Evolutionary conservation across 2,113 vertebrate genomes (phyloP), one percentile per base, ranked within the genome.

Genomic region (Xiphophorus couchianus): DNA sequence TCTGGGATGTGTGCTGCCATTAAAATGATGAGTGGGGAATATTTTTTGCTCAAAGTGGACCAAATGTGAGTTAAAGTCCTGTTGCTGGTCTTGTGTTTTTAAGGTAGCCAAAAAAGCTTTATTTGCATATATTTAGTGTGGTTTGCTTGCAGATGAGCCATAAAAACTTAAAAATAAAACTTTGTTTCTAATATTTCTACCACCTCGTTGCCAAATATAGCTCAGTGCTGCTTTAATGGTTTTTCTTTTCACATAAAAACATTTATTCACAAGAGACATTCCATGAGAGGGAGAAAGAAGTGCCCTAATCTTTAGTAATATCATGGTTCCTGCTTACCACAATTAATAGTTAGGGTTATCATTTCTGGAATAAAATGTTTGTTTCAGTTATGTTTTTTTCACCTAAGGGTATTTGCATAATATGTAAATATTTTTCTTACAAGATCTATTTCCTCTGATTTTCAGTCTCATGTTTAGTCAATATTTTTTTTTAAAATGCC

Each of bases 191-290:
- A 29, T 64, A 30, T 70, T 71, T 89, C 61, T 72, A 62, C n/a
- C n/a, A 25, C 29, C 14, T 10, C 11, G 35, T 64, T 22, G 35
- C 58, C 12, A 74, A 63, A 78, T 76, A 74, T 63, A 15, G 0
- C 66, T 76, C n/a, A 7, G 13, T 71, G 69, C 69, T 75, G 67
- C 54, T 84, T 76, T 77, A 69, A 75, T 4, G 3, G 1, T 78
- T 74, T 70, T 39, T 69, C 9, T 75, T 74, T 84, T 64, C 3
- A 62, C 42, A 28, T 42, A 31, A n/a, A 75, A 62, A 51, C 28
- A 54, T 30, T 81, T 63, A 29, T 39, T 68, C 35, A 76, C 48
- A 68, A 42, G 22, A 85, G 69, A 86, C 88, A 92, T 92, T 93
- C 91, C 90, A 88, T 35, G 44, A 54, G 5, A 65, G 68, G 30